phyloP scores from a whole-genome alignment of 2,113 vertebrate species.

The Promerops cafer region DNA sequence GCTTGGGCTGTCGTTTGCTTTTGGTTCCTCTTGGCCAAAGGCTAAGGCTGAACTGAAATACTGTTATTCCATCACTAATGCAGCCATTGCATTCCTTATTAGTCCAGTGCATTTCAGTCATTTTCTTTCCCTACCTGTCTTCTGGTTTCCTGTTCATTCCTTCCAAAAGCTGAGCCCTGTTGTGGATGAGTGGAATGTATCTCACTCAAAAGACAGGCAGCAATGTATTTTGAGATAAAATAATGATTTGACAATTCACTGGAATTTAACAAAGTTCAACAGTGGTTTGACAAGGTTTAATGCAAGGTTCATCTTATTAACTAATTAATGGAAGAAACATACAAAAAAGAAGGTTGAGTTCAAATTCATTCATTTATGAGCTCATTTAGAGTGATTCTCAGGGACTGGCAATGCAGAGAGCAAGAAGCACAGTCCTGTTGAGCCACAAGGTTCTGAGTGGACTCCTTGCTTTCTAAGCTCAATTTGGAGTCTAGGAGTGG shows the following conservation, averaged over 20 bases:
- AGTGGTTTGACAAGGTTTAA: neutral
- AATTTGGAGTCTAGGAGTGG: neutral
- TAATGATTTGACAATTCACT: neutral
- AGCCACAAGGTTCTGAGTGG: neutral
- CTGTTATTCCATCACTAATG: neutral
- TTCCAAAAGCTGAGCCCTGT: neutral
- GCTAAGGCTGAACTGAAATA: neutral
- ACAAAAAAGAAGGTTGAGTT: neutral
- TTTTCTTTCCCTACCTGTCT: neutral
- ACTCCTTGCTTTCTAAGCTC: neutral
- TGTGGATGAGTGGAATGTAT: neutral
- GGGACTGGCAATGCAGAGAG: neutral
- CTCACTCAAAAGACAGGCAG: neutral
- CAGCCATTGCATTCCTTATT: neutral
- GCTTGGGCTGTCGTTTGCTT: neutral
- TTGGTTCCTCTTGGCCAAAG: neutral
- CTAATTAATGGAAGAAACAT: neutral
- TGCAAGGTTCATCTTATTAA: neutral
- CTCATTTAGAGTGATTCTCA: neutral
- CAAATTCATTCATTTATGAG: neutral
- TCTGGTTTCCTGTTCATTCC: neutral
- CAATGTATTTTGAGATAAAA: neutral
- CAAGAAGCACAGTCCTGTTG: neutral
- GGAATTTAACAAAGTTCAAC: neutral
- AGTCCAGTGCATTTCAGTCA: neutral